These are phyloP conservation scores for Ceuthmochares aereus DNA, from an alignment of 2,113 vertebrate genomes.

Conservation along the genomic window DNA sequence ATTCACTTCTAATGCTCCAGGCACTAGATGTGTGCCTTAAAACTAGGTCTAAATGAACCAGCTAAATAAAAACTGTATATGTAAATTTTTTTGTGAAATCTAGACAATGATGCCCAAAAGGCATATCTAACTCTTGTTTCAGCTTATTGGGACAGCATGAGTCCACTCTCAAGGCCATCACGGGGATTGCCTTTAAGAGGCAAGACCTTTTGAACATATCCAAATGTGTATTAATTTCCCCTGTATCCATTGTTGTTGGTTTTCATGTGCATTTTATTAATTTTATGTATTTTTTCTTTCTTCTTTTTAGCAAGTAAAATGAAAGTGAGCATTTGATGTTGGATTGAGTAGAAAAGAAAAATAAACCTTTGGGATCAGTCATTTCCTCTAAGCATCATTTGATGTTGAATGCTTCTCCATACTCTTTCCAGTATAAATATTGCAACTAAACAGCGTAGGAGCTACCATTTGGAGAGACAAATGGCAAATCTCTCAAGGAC, in stretches of 20 bases:
- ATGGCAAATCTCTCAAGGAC: neutral
- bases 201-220: neutral
- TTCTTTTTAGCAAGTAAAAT: conserved; percentile 66
- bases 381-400: conserved; percentile 16
- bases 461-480: neutral
- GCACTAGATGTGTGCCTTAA: neutral
- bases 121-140: neutral
- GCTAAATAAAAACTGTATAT: neutral
- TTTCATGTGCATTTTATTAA: conserved; percentile 6
- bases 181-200: neutral
- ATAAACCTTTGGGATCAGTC: neutral
- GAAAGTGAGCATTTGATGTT: neutral
- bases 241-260: neutral
- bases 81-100: neutral
- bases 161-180: neutral
- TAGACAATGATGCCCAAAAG: neutral
- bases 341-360: neutral
- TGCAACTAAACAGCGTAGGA: neutral
- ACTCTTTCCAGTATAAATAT: neutral
- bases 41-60: neutral
- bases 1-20: neutral
- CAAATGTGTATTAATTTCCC: neutral
- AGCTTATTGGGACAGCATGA: neutral
- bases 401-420: neutral
- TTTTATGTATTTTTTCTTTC: neutral